A percentile compares a stretch with the other conserved stretches of the same genome.
Conservation (phyloP, 2,888 invertebrate species). For the Leistus spinibarbis region DNA sequence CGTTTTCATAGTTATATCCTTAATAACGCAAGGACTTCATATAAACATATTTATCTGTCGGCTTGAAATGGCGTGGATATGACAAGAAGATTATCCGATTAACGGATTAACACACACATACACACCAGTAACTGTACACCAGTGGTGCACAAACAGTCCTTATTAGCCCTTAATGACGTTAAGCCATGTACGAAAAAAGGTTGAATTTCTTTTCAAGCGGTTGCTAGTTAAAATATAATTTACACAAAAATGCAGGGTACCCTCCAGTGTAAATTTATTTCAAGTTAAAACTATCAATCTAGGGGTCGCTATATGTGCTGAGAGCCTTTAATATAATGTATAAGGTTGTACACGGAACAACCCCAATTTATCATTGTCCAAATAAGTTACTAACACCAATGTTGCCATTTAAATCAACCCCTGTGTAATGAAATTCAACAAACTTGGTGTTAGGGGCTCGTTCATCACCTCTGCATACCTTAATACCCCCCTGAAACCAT, state of each 20-base stretch:
- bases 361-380: constrained; percentile 33
- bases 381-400: constrained; percentile 28
- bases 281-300: background rate
- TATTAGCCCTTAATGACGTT: background rate
- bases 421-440: constrained; percentile 32
- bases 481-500: background rate
- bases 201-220: no score
- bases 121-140: background rate
- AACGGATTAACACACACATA: background rate
- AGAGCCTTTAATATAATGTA: background rate
- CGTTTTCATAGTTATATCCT: background rate
- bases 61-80: background rate
- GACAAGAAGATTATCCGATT: background rate
- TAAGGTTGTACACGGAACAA: background rate
- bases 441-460: constrained; percentile 26
- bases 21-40: background rate
- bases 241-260: no score
- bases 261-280: background rate
- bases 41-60: background rate
- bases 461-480: constrained; percentile 15
- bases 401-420: constrained; percentile 26
- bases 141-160: background rate
- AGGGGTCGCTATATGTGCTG: background rate
- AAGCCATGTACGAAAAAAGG: no score
- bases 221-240: no score